A percentile compares a stretch with the other conserved stretches of the same genome.
These are phyloP conservation scores for Semaprochilodus insignis DNA, from an alignment of 2,797 vertebrate species.

Conservation along the genomic window DNA sequence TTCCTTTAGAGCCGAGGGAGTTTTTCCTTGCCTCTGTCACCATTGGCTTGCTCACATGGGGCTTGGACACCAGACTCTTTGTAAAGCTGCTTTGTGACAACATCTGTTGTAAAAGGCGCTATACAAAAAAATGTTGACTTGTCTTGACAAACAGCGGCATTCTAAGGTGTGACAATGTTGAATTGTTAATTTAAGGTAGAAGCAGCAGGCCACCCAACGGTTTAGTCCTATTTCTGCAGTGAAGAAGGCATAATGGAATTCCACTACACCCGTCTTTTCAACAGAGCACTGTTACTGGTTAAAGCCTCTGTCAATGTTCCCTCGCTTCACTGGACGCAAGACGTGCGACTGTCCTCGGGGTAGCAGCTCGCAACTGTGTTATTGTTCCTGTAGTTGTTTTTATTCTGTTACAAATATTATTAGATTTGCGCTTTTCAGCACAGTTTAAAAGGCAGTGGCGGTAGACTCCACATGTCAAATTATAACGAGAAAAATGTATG, in stretches of 20 bases:
- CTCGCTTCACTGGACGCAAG: constrained; percentile 37
- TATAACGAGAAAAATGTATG: background rate
- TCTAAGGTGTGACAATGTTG: background rate
- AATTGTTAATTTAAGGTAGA: background rate
- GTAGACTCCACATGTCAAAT: background rate
- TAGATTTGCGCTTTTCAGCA: constrained; percentile 42
- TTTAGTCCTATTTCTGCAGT: constrained; percentile 12
- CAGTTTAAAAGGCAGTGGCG: constrained; percentile 1
- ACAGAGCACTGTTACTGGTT: background rate
- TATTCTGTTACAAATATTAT: constrained; percentile 36
- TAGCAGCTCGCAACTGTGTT: constrained; percentile 27
- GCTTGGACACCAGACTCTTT: too few relatives aligned
- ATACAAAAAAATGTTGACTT: too few relatives aligned
- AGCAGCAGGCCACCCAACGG: constrained; percentile 1
- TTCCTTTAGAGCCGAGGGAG: too few relatives aligned
- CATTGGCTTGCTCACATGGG: too few relatives aligned
- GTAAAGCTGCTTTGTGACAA: too few relatives aligned
- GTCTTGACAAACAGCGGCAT: background rate
- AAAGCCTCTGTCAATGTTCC: constrained; percentile 25
- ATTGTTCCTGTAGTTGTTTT: constrained; percentile 47
- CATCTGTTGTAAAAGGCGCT: too few relatives aligned
- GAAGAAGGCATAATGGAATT: constrained; percentile 30
- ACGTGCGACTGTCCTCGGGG: constrained; percentile 40
- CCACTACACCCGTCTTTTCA: constrained; percentile 9
- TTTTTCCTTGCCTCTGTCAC: too few relatives aligned